Conservation (phyloP, 2,888 invertebrate species). For the Achlya flavicornis region DNA sequence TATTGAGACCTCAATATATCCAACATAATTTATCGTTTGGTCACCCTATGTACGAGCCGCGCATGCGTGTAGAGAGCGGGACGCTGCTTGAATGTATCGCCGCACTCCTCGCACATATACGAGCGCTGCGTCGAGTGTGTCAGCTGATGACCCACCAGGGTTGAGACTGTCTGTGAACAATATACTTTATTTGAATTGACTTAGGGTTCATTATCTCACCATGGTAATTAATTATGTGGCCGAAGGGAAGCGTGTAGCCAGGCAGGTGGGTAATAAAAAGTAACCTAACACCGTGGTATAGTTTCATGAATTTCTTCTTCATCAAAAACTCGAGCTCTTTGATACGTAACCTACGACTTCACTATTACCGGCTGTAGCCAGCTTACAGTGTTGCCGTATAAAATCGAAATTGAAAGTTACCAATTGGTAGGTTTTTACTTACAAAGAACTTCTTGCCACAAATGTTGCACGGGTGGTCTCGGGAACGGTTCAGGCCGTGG, state of each 20-base stretch:
- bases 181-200: not conserved
- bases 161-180: slow-evolving; percentile 45
- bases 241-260: too few species aligned
- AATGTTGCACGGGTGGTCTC: slow-evolving; percentile 51
- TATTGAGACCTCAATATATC: too few species aligned
- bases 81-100: slow-evolving; percentile 62
- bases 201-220: not conserved
- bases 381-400: not conserved
- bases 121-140: slow-evolving; percentile 55
- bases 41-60: slow-evolving; percentile 42
- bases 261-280: too few species aligned
- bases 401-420: not conserved
- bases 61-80: slow-evolving; percentile 61
- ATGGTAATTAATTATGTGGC: too few species aligned
- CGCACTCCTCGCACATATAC: slow-evolving; percentile 66
- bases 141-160: slow-evolving; percentile 49
- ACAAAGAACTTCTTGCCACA: slow-evolving; percentile 66
- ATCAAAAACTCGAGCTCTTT: too few species aligned
- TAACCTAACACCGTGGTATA: too few species aligned
- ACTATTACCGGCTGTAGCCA: too few species aligned
- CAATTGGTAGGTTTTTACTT: slow-evolving; percentile 35
- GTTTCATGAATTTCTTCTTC: too few species aligned
- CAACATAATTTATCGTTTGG: slow-evolving; percentile 2
- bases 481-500: slow-evolving; percentile 48
- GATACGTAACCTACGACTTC: too few species aligned